These are phyloP conservation scores for Pilophorus perplexus DNA, from an alignment of 2,888 invertebrate species.

Conservation along the genomic window DNA sequence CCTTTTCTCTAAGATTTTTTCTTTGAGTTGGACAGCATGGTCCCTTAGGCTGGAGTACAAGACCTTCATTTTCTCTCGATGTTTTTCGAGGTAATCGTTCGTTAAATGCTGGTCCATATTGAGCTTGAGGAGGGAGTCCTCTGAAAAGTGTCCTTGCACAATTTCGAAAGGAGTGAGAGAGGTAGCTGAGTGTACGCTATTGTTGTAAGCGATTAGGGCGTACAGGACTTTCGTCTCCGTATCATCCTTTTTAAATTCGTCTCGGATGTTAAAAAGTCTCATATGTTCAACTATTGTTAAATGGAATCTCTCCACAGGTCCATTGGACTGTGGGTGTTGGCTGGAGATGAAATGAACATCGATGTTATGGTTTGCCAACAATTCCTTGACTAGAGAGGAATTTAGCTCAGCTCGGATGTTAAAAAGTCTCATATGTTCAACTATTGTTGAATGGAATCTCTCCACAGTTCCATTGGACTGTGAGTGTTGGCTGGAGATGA, in stretches of 20 bases:
- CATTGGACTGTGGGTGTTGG: constrained; percentile 30
- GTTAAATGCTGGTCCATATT: not conserved
- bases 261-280: constrained; percentile 14
- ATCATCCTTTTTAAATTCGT: not conserved
- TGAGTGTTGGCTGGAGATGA: constrained; percentile 20
- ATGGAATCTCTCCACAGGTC: constrained; percentile 7
- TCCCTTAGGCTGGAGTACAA: not conserved
- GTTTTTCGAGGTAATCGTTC: constrained; percentile 12
- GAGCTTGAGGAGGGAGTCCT: not conserved
- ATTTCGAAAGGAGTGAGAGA: constrained; percentile 10
- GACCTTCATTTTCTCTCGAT: constrained; percentile 3
- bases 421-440: too few relatives aligned
- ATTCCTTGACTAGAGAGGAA: constrained; percentile 25
- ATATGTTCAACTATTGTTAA: too few relatives aligned
- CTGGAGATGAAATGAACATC: constrained; percentile 19
- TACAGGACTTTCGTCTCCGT: constrained; percentile 21
- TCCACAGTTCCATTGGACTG: constrained; percentile 20
- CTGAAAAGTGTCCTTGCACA: not conserved
- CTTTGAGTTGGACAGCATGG: not conserved
- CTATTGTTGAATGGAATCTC: too few relatives aligned
- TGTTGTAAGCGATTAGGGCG: constrained; percentile 33
- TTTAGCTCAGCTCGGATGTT: constrained; percentile 35
- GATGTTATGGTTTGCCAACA: constrained; percentile 18
- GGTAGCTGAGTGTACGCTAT: constrained; percentile 16
- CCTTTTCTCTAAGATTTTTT: not conserved